Percentiles rank a stretch among this genome's conserved stretches.
Conservation (phyloP, 2,888 invertebrate species). For the Stramonita haemastoma region DNA sequence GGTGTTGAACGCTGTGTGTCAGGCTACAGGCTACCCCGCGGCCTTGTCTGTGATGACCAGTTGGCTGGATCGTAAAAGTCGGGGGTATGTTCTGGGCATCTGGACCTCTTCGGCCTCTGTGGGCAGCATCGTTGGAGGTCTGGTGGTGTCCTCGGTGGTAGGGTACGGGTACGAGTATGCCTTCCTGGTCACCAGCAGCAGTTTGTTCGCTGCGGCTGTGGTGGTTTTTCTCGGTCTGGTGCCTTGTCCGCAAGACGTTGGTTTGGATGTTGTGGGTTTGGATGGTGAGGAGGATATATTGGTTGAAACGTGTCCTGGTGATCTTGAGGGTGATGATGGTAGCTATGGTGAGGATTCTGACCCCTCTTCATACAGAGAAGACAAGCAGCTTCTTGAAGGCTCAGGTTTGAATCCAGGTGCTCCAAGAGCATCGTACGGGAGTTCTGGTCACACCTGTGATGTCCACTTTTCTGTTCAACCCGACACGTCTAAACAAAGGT, state of each 20-base stretch:
- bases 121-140: slow-evolving; percentile 79
- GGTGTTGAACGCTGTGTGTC: slow-evolving; percentile 78
- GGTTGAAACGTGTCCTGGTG: not conserved
- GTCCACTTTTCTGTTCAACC: too few species aligned
- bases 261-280: slow-evolving; percentile 46
- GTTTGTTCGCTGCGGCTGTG: slow-evolving; percentile 76
- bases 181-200: slow-evolving; percentile 77
- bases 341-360: not conserved
- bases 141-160: slow-evolving; percentile 77
- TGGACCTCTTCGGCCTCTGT: slow-evolving; percentile 80
- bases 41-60: slow-evolving; percentile 79
- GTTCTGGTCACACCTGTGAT: too few species aligned
- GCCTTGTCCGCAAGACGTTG: slow-evolving; percentile 76
- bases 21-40: slow-evolving; percentile 79
- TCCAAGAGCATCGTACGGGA: too few species aligned
- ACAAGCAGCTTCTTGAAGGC: not conserved
- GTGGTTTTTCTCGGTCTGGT: slow-evolving; percentile 77
- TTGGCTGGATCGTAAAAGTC: slow-evolving; percentile 78
- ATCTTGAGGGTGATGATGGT: too few species aligned
- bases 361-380: not conserved
- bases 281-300: not conserved
- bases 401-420: too few species aligned
- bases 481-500: too few species aligned
- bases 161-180: slow-evolving; percentile 79
- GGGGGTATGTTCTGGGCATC: slow-evolving; percentile 79